Conservation (phyloP, 2,888 invertebrate genomes). For the Leucania comma region DNA sequence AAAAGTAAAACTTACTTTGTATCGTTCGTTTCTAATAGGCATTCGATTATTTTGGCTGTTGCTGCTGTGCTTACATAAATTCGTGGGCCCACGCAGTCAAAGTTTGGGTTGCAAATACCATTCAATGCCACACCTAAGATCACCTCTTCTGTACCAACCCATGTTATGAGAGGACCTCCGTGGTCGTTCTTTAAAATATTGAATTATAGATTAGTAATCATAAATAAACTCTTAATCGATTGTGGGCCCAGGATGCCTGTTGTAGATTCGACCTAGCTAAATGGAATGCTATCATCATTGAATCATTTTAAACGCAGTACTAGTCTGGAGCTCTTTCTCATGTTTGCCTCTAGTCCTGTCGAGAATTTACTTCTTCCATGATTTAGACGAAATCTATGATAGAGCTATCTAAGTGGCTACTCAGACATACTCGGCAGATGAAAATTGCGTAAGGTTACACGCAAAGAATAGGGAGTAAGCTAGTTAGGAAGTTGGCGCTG, state of each 20-base stretch:
- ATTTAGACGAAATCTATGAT: no score
- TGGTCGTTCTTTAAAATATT: constrained; percentile 48
- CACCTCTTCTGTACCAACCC: constrained; percentile 32
- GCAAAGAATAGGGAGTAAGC: not conserved
- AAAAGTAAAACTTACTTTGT: constrained; percentile 31
- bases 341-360: no score
- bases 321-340: not conserved
- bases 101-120: constrained; percentile 32
- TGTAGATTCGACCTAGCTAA: not conserved
- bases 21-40: constrained; percentile 36
- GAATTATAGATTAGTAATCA: not conserved
- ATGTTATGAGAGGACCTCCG: constrained; percentile 46
- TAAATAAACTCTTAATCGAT: not conserved
- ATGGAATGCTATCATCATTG: not conserved
- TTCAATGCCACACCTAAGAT: constrained; percentile 50
- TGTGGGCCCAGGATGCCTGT: no score
- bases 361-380: no score
- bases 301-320: not conserved
- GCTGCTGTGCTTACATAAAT: constrained; percentile 54
- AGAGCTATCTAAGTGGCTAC: no score
- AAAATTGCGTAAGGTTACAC: not conserved
- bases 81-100: constrained; percentile 41
- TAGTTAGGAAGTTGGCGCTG: not conserved
- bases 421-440: no score
- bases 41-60: constrained; percentile 46